phyloP scores from a whole-genome alignment of 2,113 vertebrate species.

The Podocnemis expansa region DNA sequence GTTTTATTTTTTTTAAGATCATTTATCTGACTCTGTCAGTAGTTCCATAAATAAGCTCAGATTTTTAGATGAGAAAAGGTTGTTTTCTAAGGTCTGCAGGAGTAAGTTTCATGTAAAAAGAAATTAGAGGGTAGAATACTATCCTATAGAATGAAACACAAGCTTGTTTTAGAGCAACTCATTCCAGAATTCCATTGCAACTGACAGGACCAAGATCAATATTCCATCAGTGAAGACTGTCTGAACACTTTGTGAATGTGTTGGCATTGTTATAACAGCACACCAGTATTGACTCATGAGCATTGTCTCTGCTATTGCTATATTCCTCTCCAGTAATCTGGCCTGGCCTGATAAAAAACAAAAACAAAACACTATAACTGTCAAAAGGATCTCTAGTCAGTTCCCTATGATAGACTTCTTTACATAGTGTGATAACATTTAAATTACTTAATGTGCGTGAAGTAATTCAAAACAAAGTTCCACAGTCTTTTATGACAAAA shows the following conservation, averaged over 20 bases:
- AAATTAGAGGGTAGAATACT: constrained; percentile 15
- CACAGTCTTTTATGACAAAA: neutral
- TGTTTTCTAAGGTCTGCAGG: neutral
- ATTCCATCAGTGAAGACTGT: neutral
- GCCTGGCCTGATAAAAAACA: neutral
- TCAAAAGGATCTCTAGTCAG: neutral
- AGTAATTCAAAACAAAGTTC: neutral
- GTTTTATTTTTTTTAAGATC: neutral
- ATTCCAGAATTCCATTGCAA: neutral
- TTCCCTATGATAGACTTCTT: neutral
- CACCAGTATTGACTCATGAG: neutral
- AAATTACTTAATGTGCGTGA: neutral
- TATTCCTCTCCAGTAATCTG: neutral
- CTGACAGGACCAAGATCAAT: neutral
- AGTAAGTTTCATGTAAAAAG: neutral
- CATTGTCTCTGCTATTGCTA: neutral
- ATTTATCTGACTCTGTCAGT: neutral
- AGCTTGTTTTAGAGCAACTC: constrained; percentile 11
- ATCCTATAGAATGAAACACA: neutral
- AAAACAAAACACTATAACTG: neutral
- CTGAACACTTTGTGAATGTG: neutral
- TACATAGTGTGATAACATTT: neutral
- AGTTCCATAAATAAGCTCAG: neutral
- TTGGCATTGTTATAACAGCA: neutral
- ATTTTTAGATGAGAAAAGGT: neutral